These are phyloP conservation scores for Eueremaeus valkanovi DNA, from an alignment of 2,888 invertebrate species.

Conservation along the genomic window DNA sequence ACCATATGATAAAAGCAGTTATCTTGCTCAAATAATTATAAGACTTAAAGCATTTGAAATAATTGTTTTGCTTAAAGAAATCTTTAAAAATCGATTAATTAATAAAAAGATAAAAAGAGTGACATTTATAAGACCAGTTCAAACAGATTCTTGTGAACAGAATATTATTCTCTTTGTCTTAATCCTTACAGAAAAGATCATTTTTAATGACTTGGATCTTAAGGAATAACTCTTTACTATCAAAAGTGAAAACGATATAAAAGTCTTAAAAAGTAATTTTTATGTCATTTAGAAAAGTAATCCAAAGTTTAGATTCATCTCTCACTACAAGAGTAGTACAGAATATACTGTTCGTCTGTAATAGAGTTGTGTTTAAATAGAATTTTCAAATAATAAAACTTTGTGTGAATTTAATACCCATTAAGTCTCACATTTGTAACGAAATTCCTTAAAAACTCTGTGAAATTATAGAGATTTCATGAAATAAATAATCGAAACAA, in stretches of 20 bases:
- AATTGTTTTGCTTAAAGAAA: neutral
- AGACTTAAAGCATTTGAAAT: neutral
- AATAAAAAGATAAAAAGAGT: neutral
- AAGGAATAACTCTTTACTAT: neutral
- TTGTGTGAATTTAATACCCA: neutral
- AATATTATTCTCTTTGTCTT: slow-evolving; percentile 18
- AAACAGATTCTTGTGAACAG: neutral
- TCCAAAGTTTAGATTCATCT: neutral
- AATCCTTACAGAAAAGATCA: slow-evolving; percentile 7
- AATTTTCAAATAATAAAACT: neutral
- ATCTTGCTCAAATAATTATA: too few species aligned
- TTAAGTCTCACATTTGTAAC: neutral
- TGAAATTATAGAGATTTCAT: too few species aligned
- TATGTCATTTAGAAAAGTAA: slow-evolving; percentile 13
- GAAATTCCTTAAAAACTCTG: too few species aligned
- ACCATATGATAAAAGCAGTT: too few species aligned
- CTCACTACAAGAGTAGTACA: neutral
- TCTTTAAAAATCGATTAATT: slow-evolving; percentile 13
- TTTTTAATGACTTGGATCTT: neutral
- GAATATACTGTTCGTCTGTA: too few species aligned
- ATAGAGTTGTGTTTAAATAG: neutral
- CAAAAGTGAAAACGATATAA: neutral
- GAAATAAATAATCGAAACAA: slow-evolving; percentile 7
- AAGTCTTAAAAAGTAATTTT: slow-evolving; percentile 31
- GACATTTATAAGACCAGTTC: neutral